Conservation (phyloP, 2,113 vertebrate species). For the Nibea albiflora region DNA sequence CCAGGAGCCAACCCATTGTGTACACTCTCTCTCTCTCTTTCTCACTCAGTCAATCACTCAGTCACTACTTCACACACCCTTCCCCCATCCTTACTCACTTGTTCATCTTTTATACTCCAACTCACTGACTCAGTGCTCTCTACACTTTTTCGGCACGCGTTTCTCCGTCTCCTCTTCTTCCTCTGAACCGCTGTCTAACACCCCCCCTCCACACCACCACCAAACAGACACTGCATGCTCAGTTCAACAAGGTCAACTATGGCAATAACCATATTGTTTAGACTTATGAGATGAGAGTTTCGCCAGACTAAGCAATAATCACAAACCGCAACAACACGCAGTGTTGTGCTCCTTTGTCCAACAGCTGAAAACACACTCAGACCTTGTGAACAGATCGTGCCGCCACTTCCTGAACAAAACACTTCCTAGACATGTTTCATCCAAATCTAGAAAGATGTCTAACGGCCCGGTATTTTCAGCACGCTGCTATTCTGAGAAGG, state of each 20-base stretch:
- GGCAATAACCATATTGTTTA: not conserved
- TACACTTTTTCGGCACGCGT: conserved; percentile 28
- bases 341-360: not conserved
- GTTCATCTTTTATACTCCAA: conserved; percentile 76
- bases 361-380: not conserved
- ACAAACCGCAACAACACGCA: conserved; percentile 1
- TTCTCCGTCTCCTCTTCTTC: conserved; percentile 25
- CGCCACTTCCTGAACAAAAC: conserved; percentile 20
- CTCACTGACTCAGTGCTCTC: conserved; percentile 68
- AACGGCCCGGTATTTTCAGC: not conserved
- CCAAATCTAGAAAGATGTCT: conserved; percentile 1
- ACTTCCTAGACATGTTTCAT: not conserved
- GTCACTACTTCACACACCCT: conserved; percentile 76
- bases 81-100: conserved; percentile 74
- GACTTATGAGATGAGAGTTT: conserved; percentile 3
- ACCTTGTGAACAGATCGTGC: not conserved
- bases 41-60: conserved; percentile 69
- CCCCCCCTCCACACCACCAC: not conserved
- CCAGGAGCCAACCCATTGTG: conserved; percentile 84
- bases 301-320: conserved; percentile 6
- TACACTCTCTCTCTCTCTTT: conserved; percentile 70
- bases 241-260: conserved; percentile 45
- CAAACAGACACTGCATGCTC: conserved; percentile 5
- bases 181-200: conserved; percentile 32
- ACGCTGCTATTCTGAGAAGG: conserved; percentile 13